phyloP scores from a whole-genome alignment of 92 coral and sea anemone species.

The Diadumene lineata region DNA sequence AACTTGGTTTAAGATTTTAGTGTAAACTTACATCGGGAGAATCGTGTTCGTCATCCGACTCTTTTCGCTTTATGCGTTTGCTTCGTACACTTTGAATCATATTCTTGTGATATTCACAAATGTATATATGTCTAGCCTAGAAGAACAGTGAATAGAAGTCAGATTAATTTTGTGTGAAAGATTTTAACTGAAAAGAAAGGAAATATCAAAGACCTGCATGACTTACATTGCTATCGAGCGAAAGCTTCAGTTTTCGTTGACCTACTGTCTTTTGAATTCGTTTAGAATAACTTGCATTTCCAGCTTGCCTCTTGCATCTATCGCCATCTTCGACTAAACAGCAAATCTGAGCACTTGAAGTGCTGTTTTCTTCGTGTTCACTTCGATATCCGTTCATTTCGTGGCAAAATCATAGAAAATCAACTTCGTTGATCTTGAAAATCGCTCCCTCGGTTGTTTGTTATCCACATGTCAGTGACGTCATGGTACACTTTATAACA shows the following conservation, averaged over 20 bases:
- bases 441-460: constrained; percentile 95
- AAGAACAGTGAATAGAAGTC: constrained; percentile 8
- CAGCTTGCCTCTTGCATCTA: constrained; percentile 90
- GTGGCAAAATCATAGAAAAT: constrained; percentile 18
- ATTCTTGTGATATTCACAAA: constrained; percentile 95
- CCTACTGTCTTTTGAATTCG: constrained; percentile 99
- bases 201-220: constrained; percentile 7
- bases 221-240: constrained; percentile 88
- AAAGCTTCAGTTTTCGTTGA: constrained; percentile 95
- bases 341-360: constrained; percentile 92
- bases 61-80: constrained; percentile 90
- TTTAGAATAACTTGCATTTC: constrained; percentile 97
- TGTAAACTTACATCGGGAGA: constrained; percentile 64
- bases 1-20: too few relatives aligned
- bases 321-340: constrained; percentile 96
- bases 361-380: constrained; percentile 92
- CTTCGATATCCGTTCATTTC: constrained; percentile 99
- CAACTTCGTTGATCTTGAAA: constrained; percentile 73
- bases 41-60: constrained; percentile 95
- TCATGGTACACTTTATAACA: constrained; percentile 59
- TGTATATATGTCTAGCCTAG: constrained; percentile 95
- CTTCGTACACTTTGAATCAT: constrained; percentile 99
- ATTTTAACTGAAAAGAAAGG: constrained; percentile 17
- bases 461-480: constrained; percentile 93
- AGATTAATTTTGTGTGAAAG: background rate